These are phyloP conservation scores for Ploceus nigricollis DNA, from an alignment of 2,113 vertebrate species.

Conservation along the genomic window DNA sequence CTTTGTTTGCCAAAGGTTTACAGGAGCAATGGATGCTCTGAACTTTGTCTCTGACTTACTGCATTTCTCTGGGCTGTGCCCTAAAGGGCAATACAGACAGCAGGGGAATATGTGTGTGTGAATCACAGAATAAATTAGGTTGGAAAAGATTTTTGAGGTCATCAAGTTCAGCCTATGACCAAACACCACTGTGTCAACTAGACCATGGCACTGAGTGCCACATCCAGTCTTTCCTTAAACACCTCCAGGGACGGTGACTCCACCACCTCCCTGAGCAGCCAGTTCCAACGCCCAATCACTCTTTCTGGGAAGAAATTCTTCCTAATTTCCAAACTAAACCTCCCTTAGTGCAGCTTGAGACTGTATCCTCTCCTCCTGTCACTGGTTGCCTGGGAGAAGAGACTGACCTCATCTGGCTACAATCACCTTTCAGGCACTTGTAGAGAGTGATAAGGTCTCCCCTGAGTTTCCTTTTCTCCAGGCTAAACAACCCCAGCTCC, in stretches of 20 bases:
- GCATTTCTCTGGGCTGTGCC: neutral
- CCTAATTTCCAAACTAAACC: neutral
- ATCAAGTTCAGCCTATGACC: accelerated
- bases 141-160: neutral
- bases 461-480: neutral
- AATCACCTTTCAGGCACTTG: neutral
- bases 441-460: no score
- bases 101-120: neutral
- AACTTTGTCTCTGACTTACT: neutral
- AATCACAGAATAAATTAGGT: neutral
- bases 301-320: neutral
- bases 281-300: neutral
- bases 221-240: neutral
- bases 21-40: neutral
- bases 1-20: neutral
- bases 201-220: no score
- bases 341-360: neutral
- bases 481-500: neutral
- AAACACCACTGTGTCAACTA: neutral
- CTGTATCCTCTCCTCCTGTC: neutral
- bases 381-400: neutral
- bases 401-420: neutral
- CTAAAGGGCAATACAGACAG: neutral
- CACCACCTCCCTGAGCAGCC: neutral
- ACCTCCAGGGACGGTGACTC: neutral